Percentiles rank a stretch among this genome's conserved stretches.
Evolutionary conservation across 2,888 invertebrate species (phyloP).

Genomic region (Tipula lateralis): DNA sequence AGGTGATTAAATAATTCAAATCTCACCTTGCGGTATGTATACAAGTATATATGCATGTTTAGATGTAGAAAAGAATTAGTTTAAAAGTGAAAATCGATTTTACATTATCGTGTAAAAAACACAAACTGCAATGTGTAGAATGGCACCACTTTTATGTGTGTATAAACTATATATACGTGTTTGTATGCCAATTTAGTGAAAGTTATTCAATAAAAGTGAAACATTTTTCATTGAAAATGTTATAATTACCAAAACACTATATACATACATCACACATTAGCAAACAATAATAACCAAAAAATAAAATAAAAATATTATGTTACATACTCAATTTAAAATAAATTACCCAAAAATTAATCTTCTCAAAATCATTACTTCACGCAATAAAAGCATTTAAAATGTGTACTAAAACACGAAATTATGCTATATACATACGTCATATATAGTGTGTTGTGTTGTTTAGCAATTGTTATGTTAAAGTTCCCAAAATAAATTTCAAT

Average conservation of each 20-base stretch:
- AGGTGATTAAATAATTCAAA: not conserved
- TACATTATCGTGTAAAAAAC: not conserved
- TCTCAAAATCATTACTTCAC: not conserved
- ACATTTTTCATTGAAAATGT: not conserved
- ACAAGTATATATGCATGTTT: not conserved
- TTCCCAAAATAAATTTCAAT: not conserved
- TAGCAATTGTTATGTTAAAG: not conserved
- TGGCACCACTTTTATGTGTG: not conserved
- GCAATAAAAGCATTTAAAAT: not conserved
- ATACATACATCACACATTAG: not conserved
- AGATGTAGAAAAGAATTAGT: not conserved
- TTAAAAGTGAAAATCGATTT: not conserved
- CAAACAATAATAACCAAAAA: too few species aligned
- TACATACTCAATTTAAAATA: not conserved
- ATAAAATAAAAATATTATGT: not conserved
- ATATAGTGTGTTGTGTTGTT: not conserved
- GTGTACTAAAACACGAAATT: not conserved
- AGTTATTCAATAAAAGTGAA: not conserved
- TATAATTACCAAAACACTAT: not conserved
- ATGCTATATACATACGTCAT: too few species aligned
- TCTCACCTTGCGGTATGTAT: not conserved
- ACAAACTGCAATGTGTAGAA: not conserved
- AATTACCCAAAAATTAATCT: slow-evolving; percentile 11
- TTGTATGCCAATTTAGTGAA: not conserved
- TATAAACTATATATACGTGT: not conserved